Percentiles rank a stretch among this genome's conserved stretches.
Evolutionary conservation across 2,797 vertebrate genomes (phyloP).

Genomic region (Xiphorhynchus erythropygius): DNA sequence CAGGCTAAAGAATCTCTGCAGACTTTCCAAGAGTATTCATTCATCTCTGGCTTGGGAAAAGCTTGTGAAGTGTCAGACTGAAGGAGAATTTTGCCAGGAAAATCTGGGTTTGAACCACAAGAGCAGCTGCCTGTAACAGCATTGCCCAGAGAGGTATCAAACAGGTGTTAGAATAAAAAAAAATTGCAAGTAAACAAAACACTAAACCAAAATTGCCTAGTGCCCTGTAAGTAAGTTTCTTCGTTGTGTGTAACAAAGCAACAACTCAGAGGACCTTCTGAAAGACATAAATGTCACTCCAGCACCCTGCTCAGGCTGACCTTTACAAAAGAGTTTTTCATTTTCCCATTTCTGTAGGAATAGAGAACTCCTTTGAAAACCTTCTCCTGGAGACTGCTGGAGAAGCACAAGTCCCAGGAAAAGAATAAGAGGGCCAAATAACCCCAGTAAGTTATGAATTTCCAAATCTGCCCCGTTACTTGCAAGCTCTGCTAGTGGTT

Average conservation of each 20-base stretch:
- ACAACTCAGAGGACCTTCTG: conserved; percentile 2
- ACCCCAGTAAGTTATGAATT: not conserved
- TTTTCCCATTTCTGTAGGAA: conserved; percentile 1
- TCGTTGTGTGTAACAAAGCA: not conserved
- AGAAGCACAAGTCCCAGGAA: not conserved
- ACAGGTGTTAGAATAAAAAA: not conserved
- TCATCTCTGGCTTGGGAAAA: conserved; percentile 35
- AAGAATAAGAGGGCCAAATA: not conserved
- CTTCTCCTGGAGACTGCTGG: not conserved
- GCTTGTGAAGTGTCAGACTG: conserved; percentile 16
- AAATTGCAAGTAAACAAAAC: not conserved
- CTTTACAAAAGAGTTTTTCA: conserved; percentile 16
- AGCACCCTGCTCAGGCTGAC: conserved; percentile 18
- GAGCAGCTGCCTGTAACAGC: not conserved
- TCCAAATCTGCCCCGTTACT: not conserved
- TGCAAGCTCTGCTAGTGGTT: not conserved
- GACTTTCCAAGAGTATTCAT: conserved; percentile 53
- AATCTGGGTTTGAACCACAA: not conserved
- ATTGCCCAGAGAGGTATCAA: not conserved
- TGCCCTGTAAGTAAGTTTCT: not conserved
- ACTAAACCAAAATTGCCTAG: not conserved
- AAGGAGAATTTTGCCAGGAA: conserved; percentile 33
- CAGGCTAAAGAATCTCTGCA: conserved; percentile 38
- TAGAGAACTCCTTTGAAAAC: not conserved
- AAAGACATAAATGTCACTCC: conserved; percentile 52